Conservation (phyloP, 2,888 invertebrate genomes). For the Caenorhabditis angaria region DNA sequence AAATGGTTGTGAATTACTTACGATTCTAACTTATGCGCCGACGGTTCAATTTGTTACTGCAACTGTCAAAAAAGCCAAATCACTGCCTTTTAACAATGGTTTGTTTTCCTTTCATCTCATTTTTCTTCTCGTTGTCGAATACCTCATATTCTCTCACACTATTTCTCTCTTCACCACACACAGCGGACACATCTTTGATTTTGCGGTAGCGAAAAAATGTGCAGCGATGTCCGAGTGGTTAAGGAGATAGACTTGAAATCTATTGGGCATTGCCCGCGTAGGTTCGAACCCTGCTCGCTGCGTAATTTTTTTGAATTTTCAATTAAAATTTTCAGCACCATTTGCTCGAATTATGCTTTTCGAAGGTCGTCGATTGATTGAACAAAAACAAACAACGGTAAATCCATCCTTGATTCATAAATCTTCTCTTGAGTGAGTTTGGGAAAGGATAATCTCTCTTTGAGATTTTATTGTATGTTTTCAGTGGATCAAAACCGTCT, state of each 20-base stretch:
- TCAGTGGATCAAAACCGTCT: slow-evolving; percentile 54
- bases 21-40: slow-evolving; percentile 67
- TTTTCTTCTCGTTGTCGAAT: slow-evolving; percentile 19
- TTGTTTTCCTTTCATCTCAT: not conserved
- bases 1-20: slow-evolving; percentile 57
- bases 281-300: slow-evolving; percentile 79
- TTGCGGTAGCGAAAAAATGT: not conserved
- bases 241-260: slow-evolving; percentile 80
- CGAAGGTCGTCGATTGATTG: slow-evolving; percentile 64
- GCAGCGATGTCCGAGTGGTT: slow-evolving; percentile 73
- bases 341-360: slow-evolving; percentile 66
- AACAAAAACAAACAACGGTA: slow-evolving; percentile 67
- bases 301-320: slow-evolving; percentile 26
- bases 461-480: slow-evolving; percentile 9
- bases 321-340: slow-evolving; percentile 49
- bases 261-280: slow-evolving; percentile 79
- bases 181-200: not conserved
- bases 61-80: slow-evolving; percentile 66
- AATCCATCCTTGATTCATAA: slow-evolving; percentile 54
- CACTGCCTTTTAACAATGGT: slow-evolving; percentile 60
- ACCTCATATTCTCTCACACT: too few relatives aligned
- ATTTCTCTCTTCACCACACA: too few relatives aligned
- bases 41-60: slow-evolving; percentile 68
- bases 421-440: slow-evolving; percentile 49
- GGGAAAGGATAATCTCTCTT: not conserved